Base-by-base conservation (phyloP, 2,888 invertebrate genomes). In the Drosophila anomelani region DNA sequence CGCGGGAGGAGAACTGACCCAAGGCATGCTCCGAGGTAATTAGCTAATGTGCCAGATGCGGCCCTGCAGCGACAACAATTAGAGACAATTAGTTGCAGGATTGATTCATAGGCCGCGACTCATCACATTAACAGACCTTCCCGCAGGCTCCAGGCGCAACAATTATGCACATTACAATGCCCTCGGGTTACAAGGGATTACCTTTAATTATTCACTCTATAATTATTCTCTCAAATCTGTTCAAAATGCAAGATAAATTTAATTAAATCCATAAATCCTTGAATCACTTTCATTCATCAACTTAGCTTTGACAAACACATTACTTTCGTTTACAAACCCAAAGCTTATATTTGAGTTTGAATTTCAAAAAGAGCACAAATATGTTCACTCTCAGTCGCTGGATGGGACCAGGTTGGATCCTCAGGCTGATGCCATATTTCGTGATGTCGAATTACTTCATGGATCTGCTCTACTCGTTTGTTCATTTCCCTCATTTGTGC, bases 11-110 rank as follows among this genome's bases (percentile, higher is more conserved):
- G 6, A 43, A 63, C 59, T 44, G 9, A 54, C 55, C 55, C 38
- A 46, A 23, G 26, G 56, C 46, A 15, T 53, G 51, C 17, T 23
- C 26, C n/a, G 15, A 38, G 58, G 29, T 53, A 77, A 86, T 86
- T 76, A 80, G 73, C 54, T 77, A 76, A 86, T 84, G 77, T 64
- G 63, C 26, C 54, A 36, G 7, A 20, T 72, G 41, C 39, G 49
- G 55, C 77, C 53, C 23, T 7, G 39, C 73, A 61, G 23, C 58
- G 29, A 38, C 51, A 70, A 81, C 77, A 81, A 81, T 83, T 86
- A 81, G 75, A 51, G 68, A 57, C 84, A 86, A 87, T 83, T 86
- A 76, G 75, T 49, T 66, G 54, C 54, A 55, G 59, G 51, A 62
- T 55, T 39, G 61, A 44, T 34, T 63, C 53, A 44, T 49, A 36